Base-by-base conservation (phyloP, 2,113 vertebrate species). In the Cacatua alba region DNA sequence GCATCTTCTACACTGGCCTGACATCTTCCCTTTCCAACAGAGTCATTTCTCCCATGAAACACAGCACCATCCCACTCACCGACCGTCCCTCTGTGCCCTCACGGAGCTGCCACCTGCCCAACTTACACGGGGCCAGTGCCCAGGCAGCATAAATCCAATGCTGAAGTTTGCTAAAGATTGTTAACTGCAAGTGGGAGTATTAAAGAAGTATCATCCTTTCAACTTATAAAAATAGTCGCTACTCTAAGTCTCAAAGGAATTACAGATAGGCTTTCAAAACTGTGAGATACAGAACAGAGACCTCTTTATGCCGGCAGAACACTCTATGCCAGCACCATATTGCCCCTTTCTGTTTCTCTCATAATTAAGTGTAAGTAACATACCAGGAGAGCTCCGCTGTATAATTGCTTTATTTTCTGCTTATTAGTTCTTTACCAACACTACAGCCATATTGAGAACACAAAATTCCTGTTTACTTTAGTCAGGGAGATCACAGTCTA, bases 361-460 rank as follows among this genome's bases (percentile, higher is more conserved):
- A 7, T 23, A 10, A 95, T 95, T 67, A 90, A 95, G 88, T 44
- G 1, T 10, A 96, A 98, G 97, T 63, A 97, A 98, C 76, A 79
- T 98, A 97, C 97, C 97, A 96, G 96, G 97, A 98, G 97, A 98
- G 95, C 97, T 97, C 96, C 87, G 93, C 98, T 97, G 97, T 96
- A 63, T 97, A 98, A 98, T 98, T 96, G 97, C 97, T 98, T 98
- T 98, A 98, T 98, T 98, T 98, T 98, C 98, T 97, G 97, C 97
- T 98, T 97, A 96, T 97, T 96, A 98, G 97, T 98, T 98, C 97
- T 98, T 98, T 97, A 97, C 95, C 97, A 98, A 98, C 97, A 98
- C 98, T 98, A 98, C 97, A 98, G 98, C 98, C 98, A 98, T 97
- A 97, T 72, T 31, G 96, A 97, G 95, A 98, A 98, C 98, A 98